A percentile compares a stretch with the other conserved stretches of the same genome.
Conservation (phyloP, 2,888 invertebrate genomes). For the Tyria jacobaeae region DNA sequence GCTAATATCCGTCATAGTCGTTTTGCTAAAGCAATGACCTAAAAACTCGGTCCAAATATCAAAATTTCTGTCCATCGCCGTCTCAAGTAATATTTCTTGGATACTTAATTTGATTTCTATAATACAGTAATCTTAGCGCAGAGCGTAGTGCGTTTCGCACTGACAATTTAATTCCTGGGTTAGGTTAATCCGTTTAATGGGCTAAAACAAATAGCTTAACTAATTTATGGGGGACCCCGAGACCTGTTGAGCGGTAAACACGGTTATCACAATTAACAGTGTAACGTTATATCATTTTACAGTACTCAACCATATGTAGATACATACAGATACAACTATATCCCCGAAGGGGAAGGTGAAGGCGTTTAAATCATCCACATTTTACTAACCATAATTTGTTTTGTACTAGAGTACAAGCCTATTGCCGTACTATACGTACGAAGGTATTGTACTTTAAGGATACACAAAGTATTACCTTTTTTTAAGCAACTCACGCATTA, state of each 20-base stretch:
- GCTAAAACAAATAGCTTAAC: constrained; percentile 30
- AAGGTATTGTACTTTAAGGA: too few species aligned
- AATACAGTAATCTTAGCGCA: constrained; percentile 27
- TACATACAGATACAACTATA: too few species aligned
- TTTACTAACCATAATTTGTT: too few species aligned
- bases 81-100: constrained; percentile 17
- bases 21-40: constrained; percentile 43
- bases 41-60: constrained; percentile 30
- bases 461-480: too few species aligned
- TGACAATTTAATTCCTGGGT: constrained; percentile 35
- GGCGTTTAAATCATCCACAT: too few species aligned
- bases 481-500: too few species aligned
- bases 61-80: constrained; percentile 19
- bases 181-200: constrained; percentile 41
- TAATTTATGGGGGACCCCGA: constrained; percentile 29
- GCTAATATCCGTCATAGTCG: constrained; percentile 41
- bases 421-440: too few species aligned
- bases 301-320: too few species aligned
- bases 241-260: constrained; percentile 32
- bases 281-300: not conserved
- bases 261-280: constrained; percentile 10
- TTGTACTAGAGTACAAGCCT: too few species aligned
- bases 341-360: too few species aligned
- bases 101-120: constrained; percentile 40
- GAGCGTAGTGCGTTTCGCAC: constrained; percentile 11